Evolutionary conservation across 1,140 invertebrate species (phyloP).

Genomic region (Condylostylus longicornis): DNA sequence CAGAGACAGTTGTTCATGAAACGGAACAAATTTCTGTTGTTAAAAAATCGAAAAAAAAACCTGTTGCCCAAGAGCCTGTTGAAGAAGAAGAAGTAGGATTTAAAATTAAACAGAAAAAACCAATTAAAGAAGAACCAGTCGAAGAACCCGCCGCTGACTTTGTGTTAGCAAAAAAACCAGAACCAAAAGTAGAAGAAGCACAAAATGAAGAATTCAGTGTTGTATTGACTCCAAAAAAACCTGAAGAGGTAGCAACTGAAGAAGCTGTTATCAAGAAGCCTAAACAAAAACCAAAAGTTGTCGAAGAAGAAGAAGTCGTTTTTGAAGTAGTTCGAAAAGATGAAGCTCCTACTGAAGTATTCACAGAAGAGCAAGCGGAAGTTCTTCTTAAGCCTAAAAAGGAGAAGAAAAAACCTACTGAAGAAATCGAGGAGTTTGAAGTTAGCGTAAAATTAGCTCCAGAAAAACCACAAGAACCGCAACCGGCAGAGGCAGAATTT

Average conservation of each 20-base stretch:
- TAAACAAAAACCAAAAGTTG: conserved; percentile 13
- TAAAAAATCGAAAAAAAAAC: no score
- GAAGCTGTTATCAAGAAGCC: conserved; percentile 26
- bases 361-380: conserved; percentile 11
- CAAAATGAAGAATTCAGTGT: conserved; percentile 1
- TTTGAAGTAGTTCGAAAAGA: conserved; percentile 13
- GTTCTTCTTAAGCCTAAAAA: conserved; percentile 8
- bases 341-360: conserved; percentile 7
- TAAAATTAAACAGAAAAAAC: conserved; percentile 13
- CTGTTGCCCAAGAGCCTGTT: conserved; percentile 12
- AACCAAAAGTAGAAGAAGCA: conserved; percentile 9
- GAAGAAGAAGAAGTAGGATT: conserved; percentile 1
- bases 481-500: conserved; percentile 22
- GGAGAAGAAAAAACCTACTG: conserved; percentile 11
- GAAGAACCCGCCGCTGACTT: conserved; percentile 14
- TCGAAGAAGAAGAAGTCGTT: no score
- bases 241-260: conserved; percentile 17
- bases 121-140: no score
- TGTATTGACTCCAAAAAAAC: no score
- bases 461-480: conserved; percentile 19
- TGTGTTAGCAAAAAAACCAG: conserved; percentile 5
- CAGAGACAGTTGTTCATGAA: no score
- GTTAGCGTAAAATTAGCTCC: conserved; percentile 20
- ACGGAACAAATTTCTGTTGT: no score
- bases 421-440: conserved; percentile 13